Percentiles rank a stretch among this genome's conserved stretches.
phyloP scores from a whole-genome alignment of 2,888 invertebrate species.

The Eumacrocentrus americanus region DNA sequence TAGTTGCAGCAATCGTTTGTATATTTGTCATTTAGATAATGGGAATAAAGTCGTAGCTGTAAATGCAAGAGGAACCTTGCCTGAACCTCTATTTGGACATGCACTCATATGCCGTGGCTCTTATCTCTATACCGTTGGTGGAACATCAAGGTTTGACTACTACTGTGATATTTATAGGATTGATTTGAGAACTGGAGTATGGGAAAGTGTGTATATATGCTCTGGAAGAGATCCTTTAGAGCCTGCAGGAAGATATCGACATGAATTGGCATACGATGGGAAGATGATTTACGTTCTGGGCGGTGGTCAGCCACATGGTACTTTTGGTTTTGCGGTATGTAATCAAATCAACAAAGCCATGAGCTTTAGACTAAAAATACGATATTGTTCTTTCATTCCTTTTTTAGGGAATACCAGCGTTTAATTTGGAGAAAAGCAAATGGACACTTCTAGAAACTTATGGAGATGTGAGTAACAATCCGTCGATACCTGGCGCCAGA shows the following conservation, averaged over 20 bases:
- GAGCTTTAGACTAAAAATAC: background rate
- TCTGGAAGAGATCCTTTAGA: constrained; percentile 71
- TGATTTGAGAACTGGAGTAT: constrained; percentile 73
- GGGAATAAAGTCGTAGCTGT: constrained; percentile 66
- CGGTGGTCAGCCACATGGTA: constrained; percentile 80
- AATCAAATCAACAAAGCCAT: background rate
- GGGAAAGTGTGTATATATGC: constrained; percentile 80
- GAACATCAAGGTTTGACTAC: constrained; percentile 89
- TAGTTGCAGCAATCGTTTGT: constrained; percentile 80
- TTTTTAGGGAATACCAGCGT: constrained; percentile 75
- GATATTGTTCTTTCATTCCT: background rate
- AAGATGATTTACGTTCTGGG: constrained; percentile 82
- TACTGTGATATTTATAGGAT: constrained; percentile 88
- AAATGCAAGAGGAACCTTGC: constrained; percentile 72
- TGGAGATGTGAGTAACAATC: constrained; percentile 64
- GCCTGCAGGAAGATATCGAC: constrained; percentile 84
- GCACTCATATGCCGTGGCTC: constrained; percentile 75
- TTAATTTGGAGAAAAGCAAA: constrained; percentile 70
- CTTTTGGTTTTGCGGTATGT: constrained; percentile 66
- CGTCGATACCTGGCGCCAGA: constrained; percentile 70
- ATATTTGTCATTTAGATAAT: constrained; percentile 70
- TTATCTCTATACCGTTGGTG: constrained; percentile 85
- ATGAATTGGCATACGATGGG: constrained; percentile 83
- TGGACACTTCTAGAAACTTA: constrained; percentile 75
- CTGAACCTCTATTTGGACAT: constrained; percentile 86